A percentile compares a stretch with the other conserved stretches of the same genome.
Evolutionary conservation across 2,888 invertebrate genomes (phyloP).

Genomic region (Zootermopsis nevadensis): DNA sequence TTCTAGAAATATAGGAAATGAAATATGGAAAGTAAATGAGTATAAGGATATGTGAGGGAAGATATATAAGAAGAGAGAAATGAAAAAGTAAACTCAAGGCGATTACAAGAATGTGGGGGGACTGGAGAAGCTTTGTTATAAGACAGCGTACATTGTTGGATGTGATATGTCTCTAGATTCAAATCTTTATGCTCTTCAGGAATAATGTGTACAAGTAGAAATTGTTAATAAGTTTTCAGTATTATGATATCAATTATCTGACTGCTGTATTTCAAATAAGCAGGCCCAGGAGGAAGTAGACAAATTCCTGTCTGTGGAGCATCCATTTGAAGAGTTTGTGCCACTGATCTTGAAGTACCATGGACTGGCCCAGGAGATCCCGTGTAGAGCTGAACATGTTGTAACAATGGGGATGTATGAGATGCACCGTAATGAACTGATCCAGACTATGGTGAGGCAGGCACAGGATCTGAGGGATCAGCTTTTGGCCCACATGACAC

Average conservation of each 20-base stretch:
- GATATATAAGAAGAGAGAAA: too few relatives aligned
- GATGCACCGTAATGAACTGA: constrained; percentile 83
- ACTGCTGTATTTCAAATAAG: constrained; percentile 45
- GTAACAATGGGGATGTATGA: constrained; percentile 86
- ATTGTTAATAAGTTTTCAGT: not conserved
- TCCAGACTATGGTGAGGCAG: constrained; percentile 75
- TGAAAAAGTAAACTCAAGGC: too few relatives aligned
- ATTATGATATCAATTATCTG: not conserved
- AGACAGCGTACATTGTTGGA: too few relatives aligned
- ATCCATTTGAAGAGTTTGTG: constrained; percentile 64
- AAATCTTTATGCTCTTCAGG: too few relatives aligned
- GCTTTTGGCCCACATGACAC: constrained; percentile 79
- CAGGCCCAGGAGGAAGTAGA: constrained; percentile 74
- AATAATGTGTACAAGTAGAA: too few relatives aligned
- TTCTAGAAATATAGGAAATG: too few relatives aligned
- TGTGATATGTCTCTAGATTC: too few relatives aligned
- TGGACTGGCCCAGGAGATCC: constrained; percentile 65
- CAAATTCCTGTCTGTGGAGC: constrained; percentile 73
- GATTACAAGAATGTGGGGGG: too few relatives aligned
- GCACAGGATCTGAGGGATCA: constrained; percentile 77
- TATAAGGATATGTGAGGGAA: too few relatives aligned
- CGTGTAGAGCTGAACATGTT: constrained; percentile 70
- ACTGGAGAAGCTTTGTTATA: too few relatives aligned
- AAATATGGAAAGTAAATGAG: too few relatives aligned
- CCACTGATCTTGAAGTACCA: constrained; percentile 62